Percentiles rank a stretch among this genome's conserved stretches.
These are phyloP conservation scores for Pseudotriccus pelzelni DNA, from an alignment of 2,797 vertebrate genomes.

Conservation along the genomic window DNA sequence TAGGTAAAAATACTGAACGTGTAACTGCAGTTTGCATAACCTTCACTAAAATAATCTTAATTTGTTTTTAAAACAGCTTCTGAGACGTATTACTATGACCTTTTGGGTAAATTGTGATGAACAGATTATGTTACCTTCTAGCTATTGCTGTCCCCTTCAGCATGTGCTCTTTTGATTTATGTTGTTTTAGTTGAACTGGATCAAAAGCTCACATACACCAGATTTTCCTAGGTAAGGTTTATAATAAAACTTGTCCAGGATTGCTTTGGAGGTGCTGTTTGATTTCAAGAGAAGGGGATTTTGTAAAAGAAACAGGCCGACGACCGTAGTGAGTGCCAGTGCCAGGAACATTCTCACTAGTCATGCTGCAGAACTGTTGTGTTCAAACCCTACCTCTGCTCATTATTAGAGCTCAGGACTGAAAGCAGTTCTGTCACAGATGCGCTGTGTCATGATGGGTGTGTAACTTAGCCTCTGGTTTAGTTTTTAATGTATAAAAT, in stretches of 20 bases:
- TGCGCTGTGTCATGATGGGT: neutral
- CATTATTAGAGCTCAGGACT: neutral
- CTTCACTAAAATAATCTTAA: neutral
- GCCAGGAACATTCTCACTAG: constrained; percentile 49
- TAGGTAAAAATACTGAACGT: neutral
- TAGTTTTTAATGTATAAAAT: neutral
- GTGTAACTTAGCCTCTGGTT: neutral
- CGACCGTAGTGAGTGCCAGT: neutral
- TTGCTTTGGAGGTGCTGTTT: neutral
- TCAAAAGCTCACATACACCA: neutral
- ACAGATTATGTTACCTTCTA: neutral
- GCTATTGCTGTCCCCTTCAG: constrained; percentile 29
- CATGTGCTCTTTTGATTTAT: neutral
- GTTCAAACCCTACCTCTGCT: neutral
- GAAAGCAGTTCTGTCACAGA: constrained; percentile 16
- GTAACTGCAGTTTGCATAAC: neutral
- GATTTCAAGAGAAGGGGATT: neutral
- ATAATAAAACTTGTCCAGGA: neutral
- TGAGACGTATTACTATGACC: constrained; percentile 10
- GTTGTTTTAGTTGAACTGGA: neutral
- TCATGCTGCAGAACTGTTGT: constrained; percentile 39
- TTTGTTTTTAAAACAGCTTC: constrained; percentile 23
- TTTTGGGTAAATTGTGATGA: constrained; percentile 8
- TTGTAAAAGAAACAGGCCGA: neutral
- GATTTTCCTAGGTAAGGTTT: neutral